Evolutionary conservation across 2,113 vertebrate genomes (phyloP).

Genomic region (Aspidoscelis tigris): DNA sequence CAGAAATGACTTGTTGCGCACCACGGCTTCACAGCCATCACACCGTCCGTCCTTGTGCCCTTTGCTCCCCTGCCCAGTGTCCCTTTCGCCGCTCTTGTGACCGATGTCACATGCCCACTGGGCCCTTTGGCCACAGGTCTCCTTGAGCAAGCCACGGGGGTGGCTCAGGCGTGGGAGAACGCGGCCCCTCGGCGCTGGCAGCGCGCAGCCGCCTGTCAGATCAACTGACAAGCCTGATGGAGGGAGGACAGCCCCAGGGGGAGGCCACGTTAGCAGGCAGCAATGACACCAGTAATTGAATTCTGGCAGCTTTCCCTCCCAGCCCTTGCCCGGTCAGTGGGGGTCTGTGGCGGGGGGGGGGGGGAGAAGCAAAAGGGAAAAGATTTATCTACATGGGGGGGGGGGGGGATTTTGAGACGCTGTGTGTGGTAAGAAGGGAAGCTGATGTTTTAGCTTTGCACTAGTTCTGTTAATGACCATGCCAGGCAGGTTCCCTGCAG

Average conservation of each 20-base stretch:
- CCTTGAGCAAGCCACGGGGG: neutral
- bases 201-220: neutral
- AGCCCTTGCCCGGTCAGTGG: neutral
- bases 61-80: no score
- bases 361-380: neutral
- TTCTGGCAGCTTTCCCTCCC: neutral
- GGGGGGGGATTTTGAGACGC: neutral
- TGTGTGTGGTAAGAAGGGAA: neutral
- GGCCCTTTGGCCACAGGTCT: neutral
- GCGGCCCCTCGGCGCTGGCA: neutral
- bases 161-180: neutral
- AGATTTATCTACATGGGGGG: neutral
- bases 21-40: neutral
- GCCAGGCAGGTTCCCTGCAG: no score
- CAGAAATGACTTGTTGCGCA: no score
- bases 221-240: constrained; percentile 7
- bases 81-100: no score
- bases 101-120: neutral
- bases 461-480: no score
- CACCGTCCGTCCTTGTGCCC: no score
- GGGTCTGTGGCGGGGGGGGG: neutral
- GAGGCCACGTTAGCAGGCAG: neutral
- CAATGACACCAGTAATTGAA: constrained; percentile 10
- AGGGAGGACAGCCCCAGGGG: neutral
- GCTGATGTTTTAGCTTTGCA: neutral